These are phyloP conservation scores for Harpalus rubripes DNA, from an alignment of 2,888 invertebrate genomes.

Conservation along the genomic window DNA sequence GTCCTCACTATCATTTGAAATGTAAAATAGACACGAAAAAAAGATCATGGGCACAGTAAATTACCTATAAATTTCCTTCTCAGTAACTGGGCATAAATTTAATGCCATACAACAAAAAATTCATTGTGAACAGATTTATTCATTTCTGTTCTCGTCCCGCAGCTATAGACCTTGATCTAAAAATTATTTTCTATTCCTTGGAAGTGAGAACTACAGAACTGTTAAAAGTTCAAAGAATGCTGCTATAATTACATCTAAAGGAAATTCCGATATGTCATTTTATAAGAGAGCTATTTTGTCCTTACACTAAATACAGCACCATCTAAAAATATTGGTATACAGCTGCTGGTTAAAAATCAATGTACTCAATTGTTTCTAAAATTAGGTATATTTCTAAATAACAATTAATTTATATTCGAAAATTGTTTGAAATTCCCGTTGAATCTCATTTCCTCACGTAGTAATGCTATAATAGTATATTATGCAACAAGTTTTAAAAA, in stretches of 20 bases:
- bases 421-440: no score
- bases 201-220: background rate
- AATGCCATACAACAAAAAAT: background rate
- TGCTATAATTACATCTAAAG: slow-evolving; percentile 21
- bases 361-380: no score
- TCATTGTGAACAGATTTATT: slow-evolving; percentile 10
- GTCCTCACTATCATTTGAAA: background rate
- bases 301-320: no score
- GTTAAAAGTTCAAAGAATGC: slow-evolving; percentile 36
- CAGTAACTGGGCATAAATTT: background rate
- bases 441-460: no score
- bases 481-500: no score
- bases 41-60: background rate
- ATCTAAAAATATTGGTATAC: no score
- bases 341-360: no score
- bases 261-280: slow-evolving; percentile 47
- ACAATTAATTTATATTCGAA: no score
- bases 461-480: no score
- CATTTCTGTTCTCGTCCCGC: background rate
- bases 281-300: background rate
- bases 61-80: background rate
- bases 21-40: background rate
- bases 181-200: slow-evolving; percentile 21
- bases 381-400: no score
- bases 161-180: slow-evolving; percentile 35